Evolutionary conservation across 64 coral and sea anemone species (phyloP).

Genomic region (Actinia tenebrosa): DNA sequence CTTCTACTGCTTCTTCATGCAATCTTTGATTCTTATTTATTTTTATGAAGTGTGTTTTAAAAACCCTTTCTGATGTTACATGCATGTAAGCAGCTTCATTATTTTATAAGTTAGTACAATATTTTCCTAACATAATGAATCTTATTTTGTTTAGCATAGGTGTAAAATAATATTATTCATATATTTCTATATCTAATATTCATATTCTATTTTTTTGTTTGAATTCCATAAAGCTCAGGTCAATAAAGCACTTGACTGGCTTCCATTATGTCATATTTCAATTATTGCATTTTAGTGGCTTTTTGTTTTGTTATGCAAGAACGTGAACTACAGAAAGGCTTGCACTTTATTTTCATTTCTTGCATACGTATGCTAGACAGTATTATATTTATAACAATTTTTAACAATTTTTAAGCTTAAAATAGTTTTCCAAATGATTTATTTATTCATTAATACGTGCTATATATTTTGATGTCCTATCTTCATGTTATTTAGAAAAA

Average conservation of each 20-base stretch:
- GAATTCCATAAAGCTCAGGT: too few relatives aligned
- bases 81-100: not conserved
- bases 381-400: too few relatives aligned
- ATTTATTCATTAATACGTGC: too few relatives aligned
- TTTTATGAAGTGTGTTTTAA: not conserved
- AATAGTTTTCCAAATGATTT: too few relatives aligned
- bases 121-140: not conserved
- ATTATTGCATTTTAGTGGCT: not conserved
- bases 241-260: not conserved
- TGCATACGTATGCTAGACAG: too few relatives aligned
- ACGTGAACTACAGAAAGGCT: too few relatives aligned
- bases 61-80: too few relatives aligned
- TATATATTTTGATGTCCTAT: too few relatives aligned
- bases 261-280: not conserved
- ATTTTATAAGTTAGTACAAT: not conserved
- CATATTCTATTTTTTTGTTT: not conserved
- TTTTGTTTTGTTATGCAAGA: too few relatives aligned
- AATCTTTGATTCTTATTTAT: not conserved
- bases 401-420: too few relatives aligned
- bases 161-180: not conserved
- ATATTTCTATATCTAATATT: not conserved
- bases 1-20: not conserved
- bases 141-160: not conserved
- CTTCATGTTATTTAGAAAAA: too few relatives aligned
- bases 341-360: too few relatives aligned